Evolutionary conservation across 1,140 invertebrate genomes (phyloP), one percentile per base, ranked within the genome.

Genomic region (Leptoteleia sp.): DNA sequence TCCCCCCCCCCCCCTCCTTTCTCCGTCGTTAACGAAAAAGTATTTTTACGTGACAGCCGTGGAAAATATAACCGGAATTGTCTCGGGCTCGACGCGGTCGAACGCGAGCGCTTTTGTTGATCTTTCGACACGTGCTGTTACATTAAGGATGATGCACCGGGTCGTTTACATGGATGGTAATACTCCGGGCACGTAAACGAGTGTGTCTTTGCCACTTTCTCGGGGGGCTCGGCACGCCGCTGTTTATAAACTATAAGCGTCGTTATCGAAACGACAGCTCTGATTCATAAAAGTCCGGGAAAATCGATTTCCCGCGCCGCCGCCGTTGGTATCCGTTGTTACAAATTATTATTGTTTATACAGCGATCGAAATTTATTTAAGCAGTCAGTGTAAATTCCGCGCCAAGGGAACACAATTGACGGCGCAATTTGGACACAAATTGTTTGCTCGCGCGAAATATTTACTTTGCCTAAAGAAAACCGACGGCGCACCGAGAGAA

Each of bases 61-160:
- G 33, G 17, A 55, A 55, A 68, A 68, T 68, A 55, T 48, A 15
- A n/a, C 31, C n/a, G 19, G 31, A 33, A 38, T 68, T 48, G 40
- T 57, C 42, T 47, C 42, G 33, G 50, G 31, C 40, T 37, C 13
- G 31, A 55, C 62, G 17, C 48, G 29, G 38, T 67, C 62, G 50
- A 33, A 68, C n/a, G 17, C 15, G n/a, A 15, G 5, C 33, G 12
- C 25, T 29, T n/a, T 48, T 68, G 52, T 68, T 57, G 42, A 40
- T 68, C 43, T 68, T 68, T 57, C 52, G 64, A 40, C 52, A 68
- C 52, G 64, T 13, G 52, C 35, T 57, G 17, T 68, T 68, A 57
- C 42, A 17, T 2, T 37, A 38, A 52, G 38, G 29, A 35, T 47
- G 62, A 67, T 37, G 40, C 48, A 17, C 48, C 13, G 4, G 8